These are phyloP conservation scores for Oophaga sylvatica DNA, from an alignment of 2,797 vertebrate species.

Conservation along the genomic window DNA sequence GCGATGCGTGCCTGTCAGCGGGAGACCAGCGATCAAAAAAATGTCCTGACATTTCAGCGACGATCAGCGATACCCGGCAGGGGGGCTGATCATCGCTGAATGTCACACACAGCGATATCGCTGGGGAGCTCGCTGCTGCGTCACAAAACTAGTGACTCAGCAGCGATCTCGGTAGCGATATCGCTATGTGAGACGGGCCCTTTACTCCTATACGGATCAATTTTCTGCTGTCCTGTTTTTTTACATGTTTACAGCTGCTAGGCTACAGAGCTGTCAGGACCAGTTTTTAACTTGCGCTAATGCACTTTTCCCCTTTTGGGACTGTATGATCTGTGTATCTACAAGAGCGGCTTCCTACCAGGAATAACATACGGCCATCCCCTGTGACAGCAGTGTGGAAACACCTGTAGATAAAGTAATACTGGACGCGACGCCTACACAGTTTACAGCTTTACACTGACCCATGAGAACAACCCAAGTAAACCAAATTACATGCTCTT, in stretches of 20 bases:
- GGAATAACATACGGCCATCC: neutral
- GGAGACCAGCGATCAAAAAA: no score
- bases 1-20: no score
- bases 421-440: neutral
- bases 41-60: no score
- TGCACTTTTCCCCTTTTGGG: neutral
- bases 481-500: neutral
- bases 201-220: neutral
- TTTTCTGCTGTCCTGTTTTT: neutral
- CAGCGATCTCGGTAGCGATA: no score
- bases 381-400: neutral
- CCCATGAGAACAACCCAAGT: neutral
- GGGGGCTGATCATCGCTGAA: no score
- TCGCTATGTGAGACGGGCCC: no score
- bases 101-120: no score
- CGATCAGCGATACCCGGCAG: no score
- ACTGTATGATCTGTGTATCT: neutral
- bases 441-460: neutral
- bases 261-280: constrained; percentile 8
- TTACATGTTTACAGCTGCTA: neutral
- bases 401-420: constrained; percentile 9
- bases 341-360: neutral
- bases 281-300: neutral
- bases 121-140: no score
- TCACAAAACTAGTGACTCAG: no score